phyloP scores from a whole-genome alignment of 1,140 invertebrate species.

The Drosophila truncata region DNA sequence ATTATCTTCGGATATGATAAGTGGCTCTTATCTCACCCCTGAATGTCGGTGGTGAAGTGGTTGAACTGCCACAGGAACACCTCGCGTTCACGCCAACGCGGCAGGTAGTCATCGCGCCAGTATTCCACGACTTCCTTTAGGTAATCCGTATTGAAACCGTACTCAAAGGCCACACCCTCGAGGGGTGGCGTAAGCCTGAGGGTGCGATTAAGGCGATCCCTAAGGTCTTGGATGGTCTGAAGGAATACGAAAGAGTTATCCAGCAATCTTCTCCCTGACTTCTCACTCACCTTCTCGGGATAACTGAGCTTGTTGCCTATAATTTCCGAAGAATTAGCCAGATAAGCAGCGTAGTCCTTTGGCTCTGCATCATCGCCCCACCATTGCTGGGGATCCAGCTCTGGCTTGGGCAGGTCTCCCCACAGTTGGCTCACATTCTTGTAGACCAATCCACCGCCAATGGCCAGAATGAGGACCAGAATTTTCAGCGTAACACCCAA shows the following conservation, averaged over 20 bases:
- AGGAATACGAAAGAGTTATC: background rate
- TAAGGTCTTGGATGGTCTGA: conserved; percentile 70
- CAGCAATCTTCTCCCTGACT: background rate
- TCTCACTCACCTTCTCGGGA: conserved; percentile 55
- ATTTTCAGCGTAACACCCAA: conserved; percentile 29
- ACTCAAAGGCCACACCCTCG: conserved; percentile 89
- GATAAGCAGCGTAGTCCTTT: conserved; percentile 69
- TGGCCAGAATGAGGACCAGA: conserved; percentile 66
- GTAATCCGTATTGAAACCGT: conserved; percentile 91
- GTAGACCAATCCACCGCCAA: conserved; percentile 63
- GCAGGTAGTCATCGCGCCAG: conserved; percentile 91
- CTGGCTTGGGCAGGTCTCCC: conserved; percentile 55
- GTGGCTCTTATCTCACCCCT: conserved; percentile 85
- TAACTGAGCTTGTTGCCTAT: conserved; percentile 64
- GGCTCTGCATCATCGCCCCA: conserved; percentile 78
- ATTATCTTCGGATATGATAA: conserved; percentile 58
- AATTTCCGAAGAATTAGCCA: conserved; percentile 68
- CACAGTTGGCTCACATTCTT: conserved; percentile 52
- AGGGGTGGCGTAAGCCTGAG: conserved; percentile 86
- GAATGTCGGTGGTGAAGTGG: conserved; percentile 91
- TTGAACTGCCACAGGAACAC: conserved; percentile 90
- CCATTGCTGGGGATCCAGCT: conserved; percentile 67
- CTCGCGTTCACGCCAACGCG: conserved; percentile 89
- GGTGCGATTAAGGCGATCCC: conserved; percentile 55
- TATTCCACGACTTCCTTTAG: conserved; percentile 89